Evolutionary conservation across 64 coral and sea anemone genomes (phyloP), one percentile per base, ranked within the genome.

Genomic region (Hydrozoanthus tunicans): DNA sequence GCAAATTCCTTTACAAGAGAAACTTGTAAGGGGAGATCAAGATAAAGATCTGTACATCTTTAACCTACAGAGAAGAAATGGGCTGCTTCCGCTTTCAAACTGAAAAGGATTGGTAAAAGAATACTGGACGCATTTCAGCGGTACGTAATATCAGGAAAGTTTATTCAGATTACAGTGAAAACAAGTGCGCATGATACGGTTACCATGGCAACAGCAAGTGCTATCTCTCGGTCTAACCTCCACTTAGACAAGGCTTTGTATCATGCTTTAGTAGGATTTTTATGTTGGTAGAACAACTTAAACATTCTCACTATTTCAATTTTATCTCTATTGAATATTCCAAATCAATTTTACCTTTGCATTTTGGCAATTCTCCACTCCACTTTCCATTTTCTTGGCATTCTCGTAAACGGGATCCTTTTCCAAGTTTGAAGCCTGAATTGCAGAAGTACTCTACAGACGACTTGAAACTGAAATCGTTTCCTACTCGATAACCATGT

Each of bases 391-490:
- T 91, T 32, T 89, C 64, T n/a, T 92, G 93, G 70, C 95, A 96
- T 24, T 52, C 77, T 9, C 95, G 92, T 73, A 96, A 56, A 15
- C 92, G 69, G 14, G 82, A 89, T 3, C 95, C 95, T 25, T n/a
- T 43, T 0, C 59, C 93, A 0, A 96, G 53, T 61, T 77, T 85
- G 77, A 96, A 94, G 62, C 95, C 95, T 56, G 67, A 90, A 82
- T 96, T 71, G 75, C 95, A 96, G 64, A 96, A 94, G 58, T 89
- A 96, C 51, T 96, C 83, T 12, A 96, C 95, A 24, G 69, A 62
- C 1, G 70, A 90, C 14, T 64, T 81, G 9, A 81, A 80, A 24
- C 67, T 79, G 65, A 96, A 96, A 64, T 92, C 60, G 27, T 91
- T 56, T 20, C 89, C 95, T 7, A 91, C 63, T 71, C 95, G 77